Evolutionary conservation across 2,888 invertebrate species (phyloP), one percentile per base, ranked within the genome.

Genomic region (Leptopterna dolabrata): DNA sequence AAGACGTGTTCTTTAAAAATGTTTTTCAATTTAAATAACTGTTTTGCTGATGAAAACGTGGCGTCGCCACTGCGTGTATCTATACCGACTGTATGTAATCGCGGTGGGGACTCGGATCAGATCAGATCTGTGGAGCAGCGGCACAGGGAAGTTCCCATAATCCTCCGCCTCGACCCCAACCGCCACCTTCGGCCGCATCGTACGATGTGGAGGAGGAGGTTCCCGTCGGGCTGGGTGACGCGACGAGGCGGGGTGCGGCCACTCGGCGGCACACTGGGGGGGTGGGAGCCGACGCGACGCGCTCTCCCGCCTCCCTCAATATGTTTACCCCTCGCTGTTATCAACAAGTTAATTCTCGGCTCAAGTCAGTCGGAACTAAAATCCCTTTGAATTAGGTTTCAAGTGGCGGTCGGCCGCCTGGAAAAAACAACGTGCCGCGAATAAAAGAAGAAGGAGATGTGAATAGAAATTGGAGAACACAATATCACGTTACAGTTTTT

Each of bases 281-380:
- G 63, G 24, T 63, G 63, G 27, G 63, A 63, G 63, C 63, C 63
- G 36, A 2, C 36, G 36, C 36, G n/a, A 36, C 36, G 4, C 36
- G 2, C 36, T 36, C 36, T 4, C 2, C 36, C 36, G 27, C 63
- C 63, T 63, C 63, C 63, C 11, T 19, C 24, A 55, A 55, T 24
- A 63, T 63, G 63, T 63, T 63, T 63, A 27, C 63, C 63, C 63
- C 63, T 63, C 51, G 63, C 63, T 63, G 63, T 63, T 63, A 63
- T 63, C 63, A 63, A 63, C 63, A 63, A 63, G 63, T 63, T 63
- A 63, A 63, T 63, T 63, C 63, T 36, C 63, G 7, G 9, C 2
- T 55, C 55, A 55, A 55, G 55, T 55, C 55, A 19, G 19, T 19
- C 24, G 55, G 16, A n/a, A 55, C 24, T 6, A 55, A 55, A 19